Base-by-base conservation (phyloP, 2,113 vertebrate species). In the Corythaeola cristata region DNA sequence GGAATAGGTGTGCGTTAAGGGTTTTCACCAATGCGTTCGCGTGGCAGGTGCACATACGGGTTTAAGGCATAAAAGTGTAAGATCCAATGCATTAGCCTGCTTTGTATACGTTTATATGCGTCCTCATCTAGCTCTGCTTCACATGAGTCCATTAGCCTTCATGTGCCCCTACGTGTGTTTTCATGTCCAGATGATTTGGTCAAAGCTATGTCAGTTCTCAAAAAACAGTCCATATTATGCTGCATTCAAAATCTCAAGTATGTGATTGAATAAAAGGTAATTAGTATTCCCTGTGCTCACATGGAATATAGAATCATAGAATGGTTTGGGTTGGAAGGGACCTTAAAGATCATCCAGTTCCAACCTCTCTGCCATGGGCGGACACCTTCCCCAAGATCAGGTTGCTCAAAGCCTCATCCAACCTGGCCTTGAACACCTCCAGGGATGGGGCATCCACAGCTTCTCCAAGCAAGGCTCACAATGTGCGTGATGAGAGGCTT, bases 81-180 rank as follows among this genome's bases (percentile, higher is more conserved):
- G 27, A 9, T 26, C n/a, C 26, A 9, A 3, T 1, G 9, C 9
- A 0, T 35, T 18, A 5, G 5, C 20, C 5, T 23, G 69, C 19
- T 24, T 18, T 4, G 21, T 28, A 1, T 41, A 4, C 6, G 0
- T 23, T 26, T 33, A 1, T 13, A 3, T 1, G 15, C 32, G 19
- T 15, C 49, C 13, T 55, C 5, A 0, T 22, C 30, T 26, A 37
- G 19, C 45, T 72, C 11, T 20, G 41, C 60, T n/a, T 45, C 32
- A 27, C 3, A 12, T 0, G 21, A 37, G 19, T 3, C 22, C 52
- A 1, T 27, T 17, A 3, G 3, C 15, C 35, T 26, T 64, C 35
- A 3, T 1, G 2, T n/a, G 32, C 15, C 5, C 49, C 17, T 5
- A 3, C 3, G 0, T 16, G 11, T 22, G 2, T 14, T 22, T 26